Base-by-base conservation (phyloP, 2,113 vertebrate species). In the Aldabrachelys gigantea region DNA sequence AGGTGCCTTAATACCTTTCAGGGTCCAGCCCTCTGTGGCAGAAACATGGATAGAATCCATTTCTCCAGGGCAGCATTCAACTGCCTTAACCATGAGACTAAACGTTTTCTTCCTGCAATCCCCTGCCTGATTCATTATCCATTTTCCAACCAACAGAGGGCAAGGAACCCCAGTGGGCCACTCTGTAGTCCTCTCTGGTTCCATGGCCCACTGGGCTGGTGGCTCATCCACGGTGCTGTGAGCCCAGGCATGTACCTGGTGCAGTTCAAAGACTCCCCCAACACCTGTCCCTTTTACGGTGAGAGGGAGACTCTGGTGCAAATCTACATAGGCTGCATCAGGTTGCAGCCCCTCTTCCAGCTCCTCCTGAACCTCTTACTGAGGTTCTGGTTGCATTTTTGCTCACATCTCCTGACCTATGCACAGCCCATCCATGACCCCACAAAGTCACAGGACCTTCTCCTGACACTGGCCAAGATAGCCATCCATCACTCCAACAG, bases 1-100 rank as follows among this genome's bases (percentile, higher is more conserved):
- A 90, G 76, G n/a, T 57, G 53, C 50, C 91, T 96, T 94, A 95
- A 91, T 89, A 89, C 79, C 57, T 92, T 69, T 94, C 85, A 54
- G 88, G 84, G 83, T 89, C 50, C 82, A 47, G 5, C 25, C 75
- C 89, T 96, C 81, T 78, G 78, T 76, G 41, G 75, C 41, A 76
- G 38, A 92, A 83, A 89, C 89, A 93, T 49, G 86, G 29, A 52
- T 24, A 85, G 65, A 89, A 89, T n/a, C 27, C 82, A 41, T 41
- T 83, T 88, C 53, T 56, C n/a, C 29, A 41, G 53, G 88, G 90
- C 80, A 85, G 47, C 38, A 89, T 53, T 57, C 90, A 50, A 38
- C 57, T 24, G 49, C 25, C 31, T 91, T 38, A 59, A 49, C n/a
- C 65, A n/a, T 38, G 35, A 72, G n/a, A 72, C 65, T 8, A 22